These are phyloP conservation scores for Darevskia nairensis DNA, from an alignment of 2,797 vertebrate genomes.

Conservation along the genomic window DNA sequence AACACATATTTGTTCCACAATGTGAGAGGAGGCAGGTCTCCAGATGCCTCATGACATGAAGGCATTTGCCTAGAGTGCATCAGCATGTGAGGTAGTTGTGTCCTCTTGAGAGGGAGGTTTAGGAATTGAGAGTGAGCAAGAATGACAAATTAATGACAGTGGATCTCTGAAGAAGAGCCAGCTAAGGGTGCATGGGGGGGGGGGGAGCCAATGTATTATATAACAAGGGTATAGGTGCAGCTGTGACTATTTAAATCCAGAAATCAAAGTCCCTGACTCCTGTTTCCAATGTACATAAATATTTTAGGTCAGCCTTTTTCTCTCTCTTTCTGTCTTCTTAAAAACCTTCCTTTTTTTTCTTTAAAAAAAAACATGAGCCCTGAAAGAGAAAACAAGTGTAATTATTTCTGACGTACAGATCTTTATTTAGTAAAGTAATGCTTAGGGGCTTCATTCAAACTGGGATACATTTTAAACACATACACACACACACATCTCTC, in stretches of 20 bases:
- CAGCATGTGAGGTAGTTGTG: slow-evolving; percentile 1
- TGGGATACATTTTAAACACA: background rate
- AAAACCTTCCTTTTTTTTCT: background rate
- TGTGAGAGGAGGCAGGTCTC: background rate
- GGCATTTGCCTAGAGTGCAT: slow-evolving; percentile 16
- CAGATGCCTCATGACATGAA: slow-evolving; percentile 32
- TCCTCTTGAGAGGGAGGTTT: slow-evolving; percentile 47
- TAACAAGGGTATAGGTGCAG: slow-evolving; percentile 63
- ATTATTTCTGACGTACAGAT: background rate
- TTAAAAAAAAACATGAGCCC: background rate
- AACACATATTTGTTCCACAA: background rate
- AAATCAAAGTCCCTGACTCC: slow-evolving; percentile 68
- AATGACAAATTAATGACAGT: slow-evolving; percentile 59
- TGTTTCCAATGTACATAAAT: slow-evolving; percentile 39
- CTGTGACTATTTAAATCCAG: slow-evolving; percentile 64
- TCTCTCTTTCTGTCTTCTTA: background rate
- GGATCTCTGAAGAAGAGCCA: background rate
- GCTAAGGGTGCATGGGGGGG: slow-evolving; percentile 52
- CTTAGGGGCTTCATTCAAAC: slow-evolving; percentile 19
- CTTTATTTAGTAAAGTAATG: slow-evolving; percentile 11
- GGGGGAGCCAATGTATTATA: slow-evolving; percentile 47
- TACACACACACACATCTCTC: background rate
- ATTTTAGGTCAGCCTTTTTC: background rate
- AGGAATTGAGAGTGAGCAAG: slow-evolving; percentile 41
- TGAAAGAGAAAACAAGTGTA: slow-evolving; percentile 17